Evolutionary conservation across 2,888 invertebrate genomes (phyloP), one percentile per base, ranked within the genome.

Genomic region (Meghimatium bilineatum): DNA sequence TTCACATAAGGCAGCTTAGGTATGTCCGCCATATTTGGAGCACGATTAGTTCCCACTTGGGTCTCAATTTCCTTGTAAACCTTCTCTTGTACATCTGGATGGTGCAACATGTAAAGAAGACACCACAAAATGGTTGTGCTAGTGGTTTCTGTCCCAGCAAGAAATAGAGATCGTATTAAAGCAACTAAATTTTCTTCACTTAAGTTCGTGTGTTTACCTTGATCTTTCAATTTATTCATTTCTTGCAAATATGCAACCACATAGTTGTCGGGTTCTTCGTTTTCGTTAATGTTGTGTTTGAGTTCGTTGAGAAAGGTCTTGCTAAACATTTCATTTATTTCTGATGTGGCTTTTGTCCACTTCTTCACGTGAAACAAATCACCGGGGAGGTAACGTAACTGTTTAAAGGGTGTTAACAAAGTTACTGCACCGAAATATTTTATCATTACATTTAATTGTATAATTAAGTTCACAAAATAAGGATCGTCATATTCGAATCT

Each of bases 61-160:
- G 87, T 85, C 20, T 87, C 74, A 6, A 87, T 85, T 66, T 87
- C 87, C 36, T 49, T 23, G 32, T 75, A 38, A 8, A 71, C 38
- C 26, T 71, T 71, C 26, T 71, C 38, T 26, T 71, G 71, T 32
- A 71, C 71, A 34, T 96, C 95, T 67, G 96, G 96, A 91, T 97
- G 95, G 75, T 96, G 95, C 14, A 96, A 97, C 91, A 97, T 95
- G 90, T 97, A 94, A 87, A 96, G 96, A 10, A 97, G 94, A 86
- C 96, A 96, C 95, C 97, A 97, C 91, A 96, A 96, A 86, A 97
- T 96, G 1, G 96, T 97, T 32, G 97, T 96, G n/a, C 96, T 96
- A 2, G 71, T 71, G n/a, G 71, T 38, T 23, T 71, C 71, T 8
- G 71, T 38, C 5, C 71, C 79, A 32, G 44, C 66, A 0, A 29